phyloP scores from a whole-genome alignment of 2,113 vertebrate genomes.

The Prionailurus viverrinus region DNA sequence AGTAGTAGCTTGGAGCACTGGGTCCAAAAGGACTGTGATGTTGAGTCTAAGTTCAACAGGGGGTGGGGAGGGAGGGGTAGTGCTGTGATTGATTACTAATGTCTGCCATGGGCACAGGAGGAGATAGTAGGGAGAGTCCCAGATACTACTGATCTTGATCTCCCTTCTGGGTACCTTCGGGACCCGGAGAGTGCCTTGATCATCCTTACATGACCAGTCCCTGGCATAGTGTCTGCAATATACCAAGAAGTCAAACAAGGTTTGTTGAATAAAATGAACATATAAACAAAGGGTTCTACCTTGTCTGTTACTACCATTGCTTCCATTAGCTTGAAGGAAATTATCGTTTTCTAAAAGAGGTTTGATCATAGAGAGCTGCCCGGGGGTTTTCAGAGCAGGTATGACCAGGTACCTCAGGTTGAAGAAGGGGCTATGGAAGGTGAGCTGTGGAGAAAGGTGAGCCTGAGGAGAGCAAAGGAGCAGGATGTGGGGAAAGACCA shows the following conservation, averaged over 20 bases:
- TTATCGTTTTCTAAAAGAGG: background rate
- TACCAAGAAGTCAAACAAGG: background rate
- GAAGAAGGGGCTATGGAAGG: background rate
- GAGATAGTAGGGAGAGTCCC: background rate
- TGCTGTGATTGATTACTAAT: background rate
- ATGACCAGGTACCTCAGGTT: background rate
- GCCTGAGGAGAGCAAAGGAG: rapidly evolving
- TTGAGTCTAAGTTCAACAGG: background rate
- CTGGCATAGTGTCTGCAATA: background rate
- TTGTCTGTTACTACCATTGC: background rate
- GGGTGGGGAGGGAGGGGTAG: no score
- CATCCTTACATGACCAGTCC: no score
- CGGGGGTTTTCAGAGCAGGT: background rate
- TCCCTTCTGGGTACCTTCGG: background rate
- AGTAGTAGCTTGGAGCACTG: background rate
- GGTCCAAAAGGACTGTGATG: background rate
- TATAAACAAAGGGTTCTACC: background rate
- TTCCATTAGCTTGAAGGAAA: background rate
- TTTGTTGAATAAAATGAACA: background rate
- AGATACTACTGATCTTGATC: background rate
- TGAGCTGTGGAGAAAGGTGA: background rate
- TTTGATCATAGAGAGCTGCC: background rate
- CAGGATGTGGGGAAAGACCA: background rate
- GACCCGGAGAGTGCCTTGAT: background rate
- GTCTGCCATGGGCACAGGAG: background rate